These are phyloP conservation scores for Drosophila ustulata DNA, from an alignment of 2,888 invertebrate species.

Conservation along the genomic window DNA sequence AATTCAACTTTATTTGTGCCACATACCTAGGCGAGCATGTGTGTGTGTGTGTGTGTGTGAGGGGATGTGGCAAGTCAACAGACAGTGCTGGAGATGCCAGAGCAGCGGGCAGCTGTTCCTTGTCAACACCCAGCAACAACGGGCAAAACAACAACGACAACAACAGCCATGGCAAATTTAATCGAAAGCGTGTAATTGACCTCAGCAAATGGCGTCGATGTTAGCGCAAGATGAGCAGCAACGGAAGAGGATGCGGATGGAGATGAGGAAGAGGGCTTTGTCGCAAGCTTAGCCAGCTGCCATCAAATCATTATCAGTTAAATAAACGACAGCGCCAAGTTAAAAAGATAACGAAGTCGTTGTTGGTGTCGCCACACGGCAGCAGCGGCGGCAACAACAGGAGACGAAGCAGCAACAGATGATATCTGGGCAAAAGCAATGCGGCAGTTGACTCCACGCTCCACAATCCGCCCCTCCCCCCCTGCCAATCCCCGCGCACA, in stretches of 20 bases:
- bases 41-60: background rate
- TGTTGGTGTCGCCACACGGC: constrained; percentile 48
- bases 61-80: background rate
- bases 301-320: constrained; percentile 79
- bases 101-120: constrained; percentile 67
- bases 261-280: constrained; percentile 58
- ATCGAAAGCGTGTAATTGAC: constrained; percentile 79
- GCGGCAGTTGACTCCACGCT: constrained; percentile 39
- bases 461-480: constrained; percentile 3
- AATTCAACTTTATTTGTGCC: constrained; percentile 80
- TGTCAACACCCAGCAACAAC: constrained; percentile 67
- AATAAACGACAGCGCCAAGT: constrained; percentile 79
- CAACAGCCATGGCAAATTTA: constrained; percentile 72
- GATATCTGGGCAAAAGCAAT: constrained; percentile 65
- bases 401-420: constrained; percentile 67
- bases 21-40: constrained; percentile 63
- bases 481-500: constrained; percentile 36
- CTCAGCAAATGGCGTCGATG: constrained; percentile 73
- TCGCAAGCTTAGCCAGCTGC: constrained; percentile 79
- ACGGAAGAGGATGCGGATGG: constrained; percentile 6
- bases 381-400: constrained; percentile 31
- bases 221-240: constrained; percentile 30
- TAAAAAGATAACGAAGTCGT: constrained; percentile 79
- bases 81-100: constrained; percentile 45
- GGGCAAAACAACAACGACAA: constrained; percentile 22